Base-by-base conservation (phyloP, 1,140 invertebrate species). In the Sminthurides bifidus region DNA sequence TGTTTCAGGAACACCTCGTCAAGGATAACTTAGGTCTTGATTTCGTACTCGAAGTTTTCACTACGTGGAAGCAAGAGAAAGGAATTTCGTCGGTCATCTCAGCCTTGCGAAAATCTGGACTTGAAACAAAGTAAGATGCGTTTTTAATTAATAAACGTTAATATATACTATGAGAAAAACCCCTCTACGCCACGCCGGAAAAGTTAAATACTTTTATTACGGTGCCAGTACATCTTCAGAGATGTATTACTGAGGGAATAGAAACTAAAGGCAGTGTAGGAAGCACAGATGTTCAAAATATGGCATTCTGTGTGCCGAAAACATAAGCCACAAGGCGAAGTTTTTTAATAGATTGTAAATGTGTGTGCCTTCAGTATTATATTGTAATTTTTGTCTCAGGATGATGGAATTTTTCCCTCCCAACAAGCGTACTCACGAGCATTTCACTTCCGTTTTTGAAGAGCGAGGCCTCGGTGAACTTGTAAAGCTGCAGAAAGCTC, bases 21-120 rank as follows among this genome's bases (percentile, higher is more conserved):
- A 95, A 95, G 72, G 92, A 96, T 75, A 88, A 91, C 73, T 75
- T 91, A 69, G 89, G 91, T 55, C 76, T 94, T 61, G 87, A 94
- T 60, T 95, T 95, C 73, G 77, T 94, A 65, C 79, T 92, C 65
- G 84, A 92, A 73, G 82, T 95, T 65, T 92, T 94, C 74, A 78
- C 83, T 62, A 87, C 84, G 60, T 91, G 91, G 79, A 87, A 93
- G 70, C 78, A 82, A 67, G 90, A 95, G 69, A 90, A 88, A 66
- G 92, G 92, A 61, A 79, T 90, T 59, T 73, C 81, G 56, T 86
- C 83, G 69, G 77, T 95, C 35, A 84, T 86, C 71, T 83, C 84
- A 59, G 81, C 85, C 61, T 78, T 95, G 59, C 91, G 91, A 70
- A 85, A 82, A 71, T 83, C 87, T 66, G 87, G 88, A 61, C 80